Conservation (phyloP, 2,113 vertebrate genomes). For the Apodemus sylvaticus region DNA sequence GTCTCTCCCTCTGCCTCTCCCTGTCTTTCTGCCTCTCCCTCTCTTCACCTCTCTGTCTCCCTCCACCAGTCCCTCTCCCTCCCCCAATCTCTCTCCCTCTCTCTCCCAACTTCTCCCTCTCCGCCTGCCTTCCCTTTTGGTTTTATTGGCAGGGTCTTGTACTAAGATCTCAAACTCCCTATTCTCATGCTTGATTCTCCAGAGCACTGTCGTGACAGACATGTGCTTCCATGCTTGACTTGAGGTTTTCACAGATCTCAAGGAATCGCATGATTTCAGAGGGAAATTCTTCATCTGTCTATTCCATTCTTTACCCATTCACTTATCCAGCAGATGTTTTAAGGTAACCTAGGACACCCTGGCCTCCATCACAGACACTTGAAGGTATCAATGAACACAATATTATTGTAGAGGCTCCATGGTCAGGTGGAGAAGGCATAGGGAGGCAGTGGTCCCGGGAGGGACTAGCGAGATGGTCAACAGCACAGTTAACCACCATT, state of each 20-base stretch:
- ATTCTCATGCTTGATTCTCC: no score
- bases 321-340: background rate
- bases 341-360: background rate
- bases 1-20: no score
- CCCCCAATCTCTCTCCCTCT: no score
- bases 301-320: background rate
- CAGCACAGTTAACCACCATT: rapidly evolving
- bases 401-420: rapidly evolving
- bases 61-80: no score
- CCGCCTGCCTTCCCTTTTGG: background rate
- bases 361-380: background rate
- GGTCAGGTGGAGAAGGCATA: background rate
- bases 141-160: background rate
- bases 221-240: no score
- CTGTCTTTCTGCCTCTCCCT: background rate
- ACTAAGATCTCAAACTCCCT: background rate
- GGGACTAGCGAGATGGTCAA: background rate
- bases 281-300: background rate
- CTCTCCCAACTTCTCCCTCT: no score
- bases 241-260: background rate
- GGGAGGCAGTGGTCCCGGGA: background rate
- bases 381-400: background rate
- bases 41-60: rapidly evolving
- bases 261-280: background rate
- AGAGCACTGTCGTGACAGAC: background rate